Evolutionary conservation across 2,797 vertebrate genomes (phyloP), one percentile per base, ranked within the genome.

Genomic region (Sparus aurata): DNA sequence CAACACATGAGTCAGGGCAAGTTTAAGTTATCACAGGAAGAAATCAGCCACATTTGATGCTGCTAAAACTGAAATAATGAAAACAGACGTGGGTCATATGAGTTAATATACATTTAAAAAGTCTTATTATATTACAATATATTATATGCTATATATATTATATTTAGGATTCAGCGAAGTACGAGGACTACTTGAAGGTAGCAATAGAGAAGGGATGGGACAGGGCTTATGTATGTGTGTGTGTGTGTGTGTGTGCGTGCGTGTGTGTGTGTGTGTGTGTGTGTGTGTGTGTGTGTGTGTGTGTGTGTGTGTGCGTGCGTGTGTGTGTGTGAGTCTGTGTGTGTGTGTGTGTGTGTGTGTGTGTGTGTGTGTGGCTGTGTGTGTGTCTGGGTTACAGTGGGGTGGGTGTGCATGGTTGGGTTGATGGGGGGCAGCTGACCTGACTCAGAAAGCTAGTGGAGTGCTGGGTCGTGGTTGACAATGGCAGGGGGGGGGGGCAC

Each of bases 391-490:
- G 60, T 79, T 83, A 58, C 55, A 59, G 69, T 30, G 73, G 63
- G 68, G 73, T 60, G 73, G 70, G 69, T 60, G 69, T 43, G 50
- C 57, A 83, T 81, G 76, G 58, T 61, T 71, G 60, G 73, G 68
- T 64, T 58, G 46, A 15, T 3, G 41, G 15, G 79, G 61, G 69
- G 69, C 45, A 49, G 50, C 53, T 84, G 85, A 91, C 84, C 85
- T 88, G 86, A 90, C 91, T 91, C 80, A 89, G 85, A 93, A 72
- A 87, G 69, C 79, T 59, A 90, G 87, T 90, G 92, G 90, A 91
- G 88, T 82, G 83, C 82, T 63, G 50, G 87, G 82, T 91, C 58
- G 69, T 68, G 72, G 79, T 85, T 92, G 90, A 93, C 92, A 93
- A 92, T 92, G 86, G 83, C 85, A n/a, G 85, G 81, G 87, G 84